Base-by-base conservation (phyloP, 2,888 invertebrate species). In the Ochlodes sylvanus region DNA sequence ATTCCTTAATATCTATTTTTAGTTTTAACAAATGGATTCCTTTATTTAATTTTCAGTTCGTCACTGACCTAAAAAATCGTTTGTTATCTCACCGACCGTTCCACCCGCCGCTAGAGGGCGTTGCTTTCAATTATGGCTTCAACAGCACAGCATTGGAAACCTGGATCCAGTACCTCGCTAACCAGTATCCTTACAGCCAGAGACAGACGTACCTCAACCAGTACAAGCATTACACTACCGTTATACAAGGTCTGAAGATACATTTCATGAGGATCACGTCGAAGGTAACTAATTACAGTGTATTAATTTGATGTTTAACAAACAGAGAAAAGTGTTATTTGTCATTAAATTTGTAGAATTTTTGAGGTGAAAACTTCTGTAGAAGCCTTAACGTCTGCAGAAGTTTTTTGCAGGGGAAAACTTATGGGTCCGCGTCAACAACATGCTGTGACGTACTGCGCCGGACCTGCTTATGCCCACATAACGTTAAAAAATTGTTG, bases 81-180 rank as follows among this genome's bases (percentile, higher is more conserved):
- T 69, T 92, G 0, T 83, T 82, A 57, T 83, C 80, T 50, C 82
- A 81, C 50, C 81, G 86, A 1, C 69, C 76, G 1, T 79, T 83
- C 38, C 83, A 93, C 0, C 92, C 93, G 5, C 95, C 97, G 0
- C 84, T 97, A n/a, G 96, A 97, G 85, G 95, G 94, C 19, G 89
- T 94, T 0, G 95, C 91, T 0, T 98, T 98, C 84, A 94, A 96
- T 73, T 98, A 98, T 80, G 98, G 98, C 0, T 96, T 98, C 82
- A 97, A 97, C 80, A 90, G 95, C 0, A 94, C 94, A 95, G 65
- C 80, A 64, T 81, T 98, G 27, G 88, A 94, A 55, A 87, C 92
- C 52, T 94, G 98, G 76, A 77, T 96, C 0, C 91, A 95, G 12
- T 96, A 97, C 85, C 99, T 99, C 98, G 94, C 93, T 2, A 94